Base-by-base conservation (phyloP, 2,888 invertebrate species). In the Oxytorus armatus region DNA sequence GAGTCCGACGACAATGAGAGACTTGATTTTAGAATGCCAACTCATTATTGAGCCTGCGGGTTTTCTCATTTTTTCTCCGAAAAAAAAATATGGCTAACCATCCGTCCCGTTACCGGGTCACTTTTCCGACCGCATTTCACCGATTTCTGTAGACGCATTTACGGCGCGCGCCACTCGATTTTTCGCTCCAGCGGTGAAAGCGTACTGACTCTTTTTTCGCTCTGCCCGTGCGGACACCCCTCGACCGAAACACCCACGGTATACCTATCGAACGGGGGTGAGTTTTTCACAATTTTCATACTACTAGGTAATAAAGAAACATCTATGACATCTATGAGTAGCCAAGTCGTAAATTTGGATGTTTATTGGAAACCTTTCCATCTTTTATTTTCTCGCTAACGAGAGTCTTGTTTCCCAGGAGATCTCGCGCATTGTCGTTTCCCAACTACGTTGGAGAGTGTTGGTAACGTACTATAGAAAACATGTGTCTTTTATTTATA, bases 1-100 rank as follows among this genome's bases (percentile, higher is more conserved):
- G 63, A 63, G 18, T 39, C 61, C 47, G 39, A 85, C 83, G 85
- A 90, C 88, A 89, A 89, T 89, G 87, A 89, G 85, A 72, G 85
- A 87, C 88, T 89, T 89, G 89, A 89, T 89, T 89, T 87, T 77
- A 83, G 87, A 88, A 89, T 86, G 84, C 85, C 79, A 86, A 86
- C 87, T 90, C 88, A 87, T 90, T 90, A 90, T 88, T 85, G 86
- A 81, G 73, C 83, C 82, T 68, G 82, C 79, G 79, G 79, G 51
- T 65, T 59, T 51, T 49, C n/a, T 79, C 39, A 36, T 29, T 63
- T 63, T 39, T 57, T 68, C 36, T 33, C 51, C 44, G 65, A 65
- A 65, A 53, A 55, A 81, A 79, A 55, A 81, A 79, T 79, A 81
- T 70, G 77, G 53, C 59, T 66, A 82, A 81, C 84, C 85, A 84